Percentiles rank a stretch among this genome's conserved stretches.
Evolutionary conservation across 2,888 invertebrate genomes (phyloP).

Genomic region (Archips crataeganus): DNA sequence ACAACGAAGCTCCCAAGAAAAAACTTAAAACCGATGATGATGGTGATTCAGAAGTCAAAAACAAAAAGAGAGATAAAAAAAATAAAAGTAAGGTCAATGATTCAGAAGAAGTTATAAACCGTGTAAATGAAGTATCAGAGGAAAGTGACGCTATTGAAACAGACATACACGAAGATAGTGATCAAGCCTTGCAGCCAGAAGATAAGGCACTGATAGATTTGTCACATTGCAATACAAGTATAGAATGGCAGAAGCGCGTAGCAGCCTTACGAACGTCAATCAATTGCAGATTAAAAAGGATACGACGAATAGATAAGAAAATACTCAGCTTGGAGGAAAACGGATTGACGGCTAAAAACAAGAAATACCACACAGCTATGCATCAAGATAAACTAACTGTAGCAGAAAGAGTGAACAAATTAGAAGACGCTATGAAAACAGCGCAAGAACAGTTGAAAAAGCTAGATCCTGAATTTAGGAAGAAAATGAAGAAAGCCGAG

Average conservation of each 20-base stretch:
- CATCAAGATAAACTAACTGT: slow-evolving; percentile 64
- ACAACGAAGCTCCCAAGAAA: slow-evolving; percentile 44
- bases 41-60: slow-evolving; percentile 26
- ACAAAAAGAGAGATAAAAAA: slow-evolving; percentile 44
- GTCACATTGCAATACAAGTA: slow-evolving; percentile 62
- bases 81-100: slow-evolving; percentile 37
- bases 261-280: slow-evolving; percentile 62
- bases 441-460: slow-evolving; percentile 60
- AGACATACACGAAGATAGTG: slow-evolving; percentile 64
- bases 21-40: slow-evolving; percentile 43
- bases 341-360: slow-evolving; percentile 65
- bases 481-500: slow-evolving; percentile 38
- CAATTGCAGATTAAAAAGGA: slow-evolving; percentile 57
- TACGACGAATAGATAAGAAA: slow-evolving; percentile 61
- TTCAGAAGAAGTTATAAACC: slow-evolving; percentile 39
- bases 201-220: slow-evolving; percentile 67
- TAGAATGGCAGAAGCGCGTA: slow-evolving; percentile 65
- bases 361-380: slow-evolving; percentile 73
- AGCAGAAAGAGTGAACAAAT: slow-evolving; percentile 59
- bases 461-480: slow-evolving; percentile 47
- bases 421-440: slow-evolving; percentile 57
- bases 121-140: slow-evolving; percentile 50
- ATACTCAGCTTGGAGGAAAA: slow-evolving; percentile 67
- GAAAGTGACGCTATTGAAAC: slow-evolving; percentile 74
- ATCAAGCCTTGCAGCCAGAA: slow-evolving; percentile 60